These are phyloP conservation scores for Zenarchopterus dispar DNA, from an alignment of 2,797 vertebrate genomes.

Conservation along the genomic window DNA sequence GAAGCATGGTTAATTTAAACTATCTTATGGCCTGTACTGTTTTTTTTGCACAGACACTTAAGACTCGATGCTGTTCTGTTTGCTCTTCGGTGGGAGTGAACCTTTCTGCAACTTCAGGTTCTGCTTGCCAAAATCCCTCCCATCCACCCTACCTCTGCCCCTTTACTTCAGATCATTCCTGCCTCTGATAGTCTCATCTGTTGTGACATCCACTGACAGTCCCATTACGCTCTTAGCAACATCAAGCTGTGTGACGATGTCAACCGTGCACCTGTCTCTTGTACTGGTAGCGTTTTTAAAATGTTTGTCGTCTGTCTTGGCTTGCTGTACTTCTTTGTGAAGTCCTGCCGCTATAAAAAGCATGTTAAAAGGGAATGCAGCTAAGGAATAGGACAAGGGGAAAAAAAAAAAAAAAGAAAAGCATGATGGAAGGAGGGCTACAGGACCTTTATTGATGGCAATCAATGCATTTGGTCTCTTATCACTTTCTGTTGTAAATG, in stretches of 20 bases:
- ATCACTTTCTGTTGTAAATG: constrained; percentile 70
- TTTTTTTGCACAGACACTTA: constrained; percentile 78
- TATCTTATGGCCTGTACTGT: constrained; percentile 79
- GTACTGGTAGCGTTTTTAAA: constrained; percentile 61
- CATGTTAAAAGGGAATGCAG: constrained; percentile 65
- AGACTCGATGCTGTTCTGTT: constrained; percentile 76
- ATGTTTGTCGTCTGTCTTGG: constrained; percentile 65
- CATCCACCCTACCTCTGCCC: constrained; percentile 29
- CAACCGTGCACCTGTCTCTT: constrained; percentile 64
- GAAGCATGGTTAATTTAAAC: constrained; percentile 62
- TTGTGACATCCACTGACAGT: constrained; percentile 12
- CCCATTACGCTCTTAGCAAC: constrained; percentile 35
- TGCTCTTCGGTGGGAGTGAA: constrained; percentile 52
- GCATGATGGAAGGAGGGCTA: constrained; percentile 27
- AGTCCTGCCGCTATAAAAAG: constrained; percentile 56
- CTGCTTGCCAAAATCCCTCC: constrained; percentile 44
- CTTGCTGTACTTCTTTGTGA: constrained; percentile 73
- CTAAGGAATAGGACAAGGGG: constrained; percentile 17
- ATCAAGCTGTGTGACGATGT: constrained; percentile 45
- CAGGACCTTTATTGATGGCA: constrained; percentile 56
- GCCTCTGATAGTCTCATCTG: constrained; percentile 30
- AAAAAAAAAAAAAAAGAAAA: constrained; percentile 5
- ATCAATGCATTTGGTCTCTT: constrained; percentile 59
- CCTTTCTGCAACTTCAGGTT: constrained; percentile 82
- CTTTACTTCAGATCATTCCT: constrained; percentile 49